A percentile compares a stretch with the other conserved stretches of the same genome.
phyloP scores from a whole-genome alignment of 2,797 vertebrate species.

The Astyanax mexicanus region DNA sequence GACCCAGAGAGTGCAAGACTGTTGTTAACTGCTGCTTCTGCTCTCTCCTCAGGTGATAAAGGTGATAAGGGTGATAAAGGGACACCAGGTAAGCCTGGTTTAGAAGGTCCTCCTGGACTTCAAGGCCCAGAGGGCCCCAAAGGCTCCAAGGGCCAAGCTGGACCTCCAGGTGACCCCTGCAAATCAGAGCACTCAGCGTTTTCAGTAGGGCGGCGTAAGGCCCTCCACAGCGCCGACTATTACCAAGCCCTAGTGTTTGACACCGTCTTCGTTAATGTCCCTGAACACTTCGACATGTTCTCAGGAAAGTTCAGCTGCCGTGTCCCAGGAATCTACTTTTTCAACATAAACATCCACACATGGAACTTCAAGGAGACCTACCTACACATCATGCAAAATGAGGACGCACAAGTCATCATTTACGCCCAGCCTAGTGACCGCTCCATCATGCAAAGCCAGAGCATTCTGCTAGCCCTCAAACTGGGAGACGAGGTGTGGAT shows the following conservation, averaged over 20 bases:
- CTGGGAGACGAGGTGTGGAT: conserved; percentile 87
- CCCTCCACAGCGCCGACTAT: conserved; percentile 89
- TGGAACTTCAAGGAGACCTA: conserved; percentile 99
- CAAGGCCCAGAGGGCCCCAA: conserved; percentile 81
- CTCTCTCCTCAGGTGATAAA: conserved; percentile 85
- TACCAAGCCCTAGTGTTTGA: conserved; percentile 90
- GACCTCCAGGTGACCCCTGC: conserved; percentile 85
- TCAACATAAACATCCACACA: conserved; percentile 96
- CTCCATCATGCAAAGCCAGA: conserved; percentile 99
- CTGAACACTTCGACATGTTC: conserved; percentile 91
- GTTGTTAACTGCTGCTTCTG: not conserved
- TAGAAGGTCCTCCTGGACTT: conserved; percentile 82
- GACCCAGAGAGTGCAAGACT: too few relatives aligned
- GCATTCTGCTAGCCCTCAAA: conserved; percentile 87
- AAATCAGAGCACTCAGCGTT: conserved; percentile 85
- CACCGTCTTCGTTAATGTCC: conserved; percentile 90
- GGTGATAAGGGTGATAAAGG: conserved; percentile 89
- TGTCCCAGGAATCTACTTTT: conserved; percentile 88
- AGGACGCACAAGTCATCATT: conserved; percentile 84
- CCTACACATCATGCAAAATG: conserved; percentile 91
- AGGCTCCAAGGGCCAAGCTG: conserved; percentile 87
- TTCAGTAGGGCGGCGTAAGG: conserved; percentile 90
- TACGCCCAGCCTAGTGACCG: conserved; percentile 95
- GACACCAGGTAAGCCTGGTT: conserved; percentile 77
- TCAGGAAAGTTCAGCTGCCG: conserved; percentile 85